Evolutionary conservation across 2,113 vertebrate species (phyloP).

Genomic region (Salvelinus fontinalis): DNA sequence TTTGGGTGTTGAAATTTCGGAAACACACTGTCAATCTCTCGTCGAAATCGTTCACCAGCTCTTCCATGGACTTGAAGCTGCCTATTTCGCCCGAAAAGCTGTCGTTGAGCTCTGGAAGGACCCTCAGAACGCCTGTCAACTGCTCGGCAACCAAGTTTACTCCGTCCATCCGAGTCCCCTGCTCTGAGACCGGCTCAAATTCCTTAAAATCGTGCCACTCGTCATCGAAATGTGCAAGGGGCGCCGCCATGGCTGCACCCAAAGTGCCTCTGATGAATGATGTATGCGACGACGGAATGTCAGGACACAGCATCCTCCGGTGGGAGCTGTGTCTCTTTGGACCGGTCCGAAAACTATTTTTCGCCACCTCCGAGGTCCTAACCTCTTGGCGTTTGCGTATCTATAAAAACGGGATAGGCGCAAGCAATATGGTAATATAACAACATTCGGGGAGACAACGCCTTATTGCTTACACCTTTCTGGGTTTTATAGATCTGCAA

Average conservation of each 20-base stretch:
- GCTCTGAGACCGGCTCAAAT: constrained; percentile 62
- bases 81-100: constrained; percentile 54
- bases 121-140: constrained; percentile 44
- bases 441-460: too few species aligned
- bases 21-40: constrained; percentile 83
- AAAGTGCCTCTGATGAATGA: constrained; percentile 13
- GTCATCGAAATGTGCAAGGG: constrained; percentile 75
- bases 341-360: neutral
- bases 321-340: neutral
- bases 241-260: constrained; percentile 81
- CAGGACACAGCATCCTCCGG: constrained; percentile 58
- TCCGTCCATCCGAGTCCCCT: constrained; percentile 55
- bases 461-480: neutral
- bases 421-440: neutral
- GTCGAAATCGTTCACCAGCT: constrained; percentile 75
- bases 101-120: constrained; percentile 51
- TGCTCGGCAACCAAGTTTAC: constrained; percentile 44
- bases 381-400: neutral
- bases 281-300: constrained; percentile 17
- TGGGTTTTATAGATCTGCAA: neutral
- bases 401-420: neutral
- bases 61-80: constrained; percentile 61
- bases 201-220: constrained; percentile 82
- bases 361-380: neutral
- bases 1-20: constrained; percentile 56